Base-by-base conservation (phyloP, 2,888 invertebrate genomes). In the Periphyllus acericola region DNA sequence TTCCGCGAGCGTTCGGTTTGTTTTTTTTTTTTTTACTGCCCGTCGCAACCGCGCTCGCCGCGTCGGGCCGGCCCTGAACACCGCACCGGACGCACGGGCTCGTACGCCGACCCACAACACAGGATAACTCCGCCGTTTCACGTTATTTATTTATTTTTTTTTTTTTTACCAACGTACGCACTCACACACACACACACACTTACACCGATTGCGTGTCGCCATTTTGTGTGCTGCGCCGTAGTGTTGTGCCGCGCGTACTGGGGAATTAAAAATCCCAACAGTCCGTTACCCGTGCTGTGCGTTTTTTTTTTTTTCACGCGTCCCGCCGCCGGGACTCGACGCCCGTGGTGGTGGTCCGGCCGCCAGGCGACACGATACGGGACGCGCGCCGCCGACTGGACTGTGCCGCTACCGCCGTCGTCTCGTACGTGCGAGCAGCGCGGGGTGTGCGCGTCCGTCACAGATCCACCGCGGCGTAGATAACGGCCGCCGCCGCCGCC, bases 371-470 rank as follows among this genome's bases (percentile, higher is more conserved):
- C 81, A 81, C 81, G 81, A 81, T 66, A 87, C 87, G 87, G 81
- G 87, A 87, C 80, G 81, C 87, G 80, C 87, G 87, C 87, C 81
- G 81, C 66, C 66, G 81, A 87, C 87, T 81, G 87, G 87, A 87
- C 87, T 87, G 81, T 81, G 87, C 66, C 66, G 72, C 72, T 60
- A 79, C 71, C 85, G 85, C 55, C 85, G 85, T 25, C 78, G 52
- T 3, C 78, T 46, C 46, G 60, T 87, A 81, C 80, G 74, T 36
- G 86, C 52, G 76, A 71, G 78, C 55, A 80, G 86, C 81, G 87
- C 80, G 87, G 87, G 87, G 87, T 87, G 81, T 75, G 87, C 87
- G 87, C 80, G 87, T 87, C 87, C 80, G 87, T 81, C 87, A 87
- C 74, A 46, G 81, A 87, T 81, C 80, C 80, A 46, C 87, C 87